Base-by-base conservation (phyloP, 1,140 invertebrate genomes). In the Listronotus bonariensis region DNA sequence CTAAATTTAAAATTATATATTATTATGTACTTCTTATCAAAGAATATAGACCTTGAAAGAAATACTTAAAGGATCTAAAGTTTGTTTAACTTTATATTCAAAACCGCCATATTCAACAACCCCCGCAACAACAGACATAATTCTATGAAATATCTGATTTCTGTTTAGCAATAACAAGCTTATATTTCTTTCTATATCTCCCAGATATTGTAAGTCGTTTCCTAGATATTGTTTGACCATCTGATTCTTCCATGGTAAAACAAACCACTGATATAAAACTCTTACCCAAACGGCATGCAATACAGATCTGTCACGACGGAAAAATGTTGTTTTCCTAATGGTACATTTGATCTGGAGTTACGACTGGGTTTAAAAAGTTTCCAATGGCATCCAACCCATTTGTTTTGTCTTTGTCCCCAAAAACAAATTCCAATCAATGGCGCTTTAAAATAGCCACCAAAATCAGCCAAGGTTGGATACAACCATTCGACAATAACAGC, bases 161-260 rank as follows among this genome's bases (percentile, higher is more conserved):
- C 68, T 69, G 69, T 83, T 83, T 0, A 81, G 36, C 52, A 87
- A 78, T n/a, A 85, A 42, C 68, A 87, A 68, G 59, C 80, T 80
- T 0, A 81, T 73, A 71, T 82, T 81, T 45, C 74, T 76, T 32
- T 76, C 71, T 3, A 85, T 60, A 34, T 85, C 80, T 4, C 76
- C 71, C 7, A 85, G 71, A 43, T 74, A 64, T 0, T 82, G 81
- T 10, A 74, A 63, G 46, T 77, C 63, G 1, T 71, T 32, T 11
- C 79, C 81, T 65, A 82, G 81, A 69, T 76, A 49, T 66, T 78
- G 71, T 62, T 68, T 78, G 0, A 78, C 53, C 3, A 77, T 54
- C 61, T 68, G 49, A 54, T 82, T 70, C 20, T 77, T 72, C 11
- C n/a, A 26, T 0, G 67, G 64, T 11, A 69, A 11, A 4, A 49